Evolutionary conservation across 1,140 invertebrate species (phyloP).

Genomic region (Cherax destructor): DNA sequence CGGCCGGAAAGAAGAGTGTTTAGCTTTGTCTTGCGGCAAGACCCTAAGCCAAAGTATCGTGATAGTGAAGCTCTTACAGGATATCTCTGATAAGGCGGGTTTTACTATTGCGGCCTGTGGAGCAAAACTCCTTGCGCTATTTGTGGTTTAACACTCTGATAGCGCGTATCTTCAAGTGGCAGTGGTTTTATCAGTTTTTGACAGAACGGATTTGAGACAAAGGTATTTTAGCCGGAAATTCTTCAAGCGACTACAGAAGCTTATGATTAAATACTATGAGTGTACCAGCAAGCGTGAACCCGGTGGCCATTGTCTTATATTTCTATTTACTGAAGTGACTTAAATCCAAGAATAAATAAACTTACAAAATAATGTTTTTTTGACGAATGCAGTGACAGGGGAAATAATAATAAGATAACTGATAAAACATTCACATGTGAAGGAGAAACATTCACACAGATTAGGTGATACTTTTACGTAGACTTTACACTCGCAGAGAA

Average conservation of each 20-base stretch:
- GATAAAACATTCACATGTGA: too few species aligned
- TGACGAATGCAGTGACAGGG: too few species aligned
- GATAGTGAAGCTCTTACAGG: not conserved
- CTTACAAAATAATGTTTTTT: too few species aligned
- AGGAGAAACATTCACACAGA: too few species aligned
- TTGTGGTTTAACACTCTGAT: not conserved
- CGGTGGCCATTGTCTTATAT: too few species aligned
- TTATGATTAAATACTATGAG: not conserved
- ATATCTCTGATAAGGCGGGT: not conserved
- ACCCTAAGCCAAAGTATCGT: not conserved
- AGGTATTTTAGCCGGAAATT: not conserved
- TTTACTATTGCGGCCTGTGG: not conserved
- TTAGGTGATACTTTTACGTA: too few species aligned
- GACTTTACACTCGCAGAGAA: too few species aligned
- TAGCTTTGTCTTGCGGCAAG: not conserved
- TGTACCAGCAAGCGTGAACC: not conserved
- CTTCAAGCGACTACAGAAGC: not conserved
- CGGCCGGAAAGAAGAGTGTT: not conserved
- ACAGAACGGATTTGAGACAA: constrained; percentile 9
- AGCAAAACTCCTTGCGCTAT: not conserved
- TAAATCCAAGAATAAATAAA: too few species aligned
- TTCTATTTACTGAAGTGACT: too few species aligned
- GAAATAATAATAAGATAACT: too few species aligned
- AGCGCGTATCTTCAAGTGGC: not conserved
- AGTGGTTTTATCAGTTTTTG: constrained; percentile 10